A percentile compares a stretch with the other conserved stretches of the same genome.
phyloP scores from a whole-genome alignment of 2,797 vertebrate genomes.

The Aldrovandia affinis region DNA sequence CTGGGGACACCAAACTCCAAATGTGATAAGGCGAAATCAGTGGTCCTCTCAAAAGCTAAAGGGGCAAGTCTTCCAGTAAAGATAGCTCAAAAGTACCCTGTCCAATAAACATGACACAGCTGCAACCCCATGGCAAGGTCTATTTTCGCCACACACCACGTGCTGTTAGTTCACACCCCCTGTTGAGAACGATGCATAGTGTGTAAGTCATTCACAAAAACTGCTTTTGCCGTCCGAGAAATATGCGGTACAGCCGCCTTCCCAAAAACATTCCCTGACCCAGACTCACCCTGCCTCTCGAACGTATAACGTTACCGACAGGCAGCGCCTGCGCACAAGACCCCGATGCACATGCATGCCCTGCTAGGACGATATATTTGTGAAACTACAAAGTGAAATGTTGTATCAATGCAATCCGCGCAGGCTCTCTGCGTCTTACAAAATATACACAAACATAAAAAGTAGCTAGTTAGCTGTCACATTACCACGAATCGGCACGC shows the following conservation, averaged over 20 bases:
- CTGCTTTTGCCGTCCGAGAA: not conserved
- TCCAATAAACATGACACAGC: too few relatives aligned
- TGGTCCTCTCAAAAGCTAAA: not conserved
- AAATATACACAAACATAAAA: not conserved
- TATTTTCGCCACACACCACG: too few relatives aligned
- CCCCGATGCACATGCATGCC: not conserved
- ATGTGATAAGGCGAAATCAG: not conserved
- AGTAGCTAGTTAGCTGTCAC: not conserved
- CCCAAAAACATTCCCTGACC: not conserved
- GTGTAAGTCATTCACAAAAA: too few relatives aligned
- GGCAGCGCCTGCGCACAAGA: not conserved
- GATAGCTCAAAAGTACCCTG: not conserved
- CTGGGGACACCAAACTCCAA: not conserved
- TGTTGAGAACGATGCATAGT: too few relatives aligned
- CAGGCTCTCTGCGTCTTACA: not conserved
- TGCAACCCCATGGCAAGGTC: too few relatives aligned
- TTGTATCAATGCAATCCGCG: not conserved
- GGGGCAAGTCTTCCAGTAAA: not conserved
- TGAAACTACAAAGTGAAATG: not conserved
- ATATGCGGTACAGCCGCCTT: not conserved
- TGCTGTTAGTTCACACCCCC: too few relatives aligned
- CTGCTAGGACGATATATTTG: not conserved
- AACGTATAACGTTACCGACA: not conserved
- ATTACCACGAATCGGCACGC: too few relatives aligned
- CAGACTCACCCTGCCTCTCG: not conserved